A percentile compares a stretch with the other conserved stretches of the same genome.
phyloP scores from a whole-genome alignment of 2,797 vertebrate genomes.

The Threskiornis aethiopicus region DNA sequence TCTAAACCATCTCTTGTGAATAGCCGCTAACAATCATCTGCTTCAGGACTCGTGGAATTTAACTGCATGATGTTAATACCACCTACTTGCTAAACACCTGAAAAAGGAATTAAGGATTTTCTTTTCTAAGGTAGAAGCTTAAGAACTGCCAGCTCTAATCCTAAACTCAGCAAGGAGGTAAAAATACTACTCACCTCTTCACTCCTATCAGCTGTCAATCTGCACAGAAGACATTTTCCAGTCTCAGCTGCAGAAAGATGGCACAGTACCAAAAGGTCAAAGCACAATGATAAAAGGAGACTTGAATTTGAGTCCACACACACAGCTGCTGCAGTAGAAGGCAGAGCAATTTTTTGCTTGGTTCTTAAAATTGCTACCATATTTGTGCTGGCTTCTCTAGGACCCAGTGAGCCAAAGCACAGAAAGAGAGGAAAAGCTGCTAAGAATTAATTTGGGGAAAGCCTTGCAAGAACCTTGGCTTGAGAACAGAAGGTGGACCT shows the following conservation, averaged over 20 bases:
- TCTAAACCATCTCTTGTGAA: neutral
- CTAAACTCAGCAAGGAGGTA: constrained; percentile 4
- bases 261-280: neutral
- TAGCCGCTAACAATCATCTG: neutral
- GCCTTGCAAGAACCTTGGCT: neutral
- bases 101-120: constrained; percentile 3
- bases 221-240: neutral
- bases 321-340: neutral
- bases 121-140: neutral
- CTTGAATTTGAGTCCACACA: neutral
- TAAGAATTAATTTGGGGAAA: neutral
- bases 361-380: neutral
- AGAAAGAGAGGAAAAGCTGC: neutral
- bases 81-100: neutral
- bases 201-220: neutral
- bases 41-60: neutral
- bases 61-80: neutral
- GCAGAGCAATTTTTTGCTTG: neutral
- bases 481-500: neutral
- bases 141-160: constrained; percentile 25
- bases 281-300: neutral
- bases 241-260: neutral
- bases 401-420: neutral
- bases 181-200: constrained; percentile 38
- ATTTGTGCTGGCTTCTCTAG: neutral